A percentile compares a stretch with the other conserved stretches of the same genome.
phyloP scores from a whole-genome alignment of 2,113 vertebrate genomes.

The Myodes glareolus region DNA sequence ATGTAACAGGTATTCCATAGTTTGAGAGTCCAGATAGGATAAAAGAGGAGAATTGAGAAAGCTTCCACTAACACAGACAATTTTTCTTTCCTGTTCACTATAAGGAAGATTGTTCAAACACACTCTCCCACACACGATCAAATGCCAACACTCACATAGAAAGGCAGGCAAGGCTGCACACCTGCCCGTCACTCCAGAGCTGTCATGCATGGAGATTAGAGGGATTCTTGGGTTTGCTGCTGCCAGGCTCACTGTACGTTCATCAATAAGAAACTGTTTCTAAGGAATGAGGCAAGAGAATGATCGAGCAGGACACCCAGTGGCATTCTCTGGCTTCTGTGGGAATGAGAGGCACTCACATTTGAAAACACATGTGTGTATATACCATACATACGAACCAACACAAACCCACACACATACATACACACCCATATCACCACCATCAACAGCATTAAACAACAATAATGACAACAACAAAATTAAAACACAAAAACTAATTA shows the following conservation, averaged over 20 bases:
- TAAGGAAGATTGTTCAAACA: background rate
- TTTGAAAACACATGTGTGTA: background rate
- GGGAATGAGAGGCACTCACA: background rate
- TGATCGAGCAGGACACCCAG: background rate
- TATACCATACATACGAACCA: background rate
- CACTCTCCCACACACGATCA: background rate
- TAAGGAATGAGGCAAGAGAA: background rate
- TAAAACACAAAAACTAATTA: background rate
- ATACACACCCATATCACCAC: too few species aligned
- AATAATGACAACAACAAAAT: background rate
- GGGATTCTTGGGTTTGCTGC: background rate
- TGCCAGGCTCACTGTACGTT: background rate
- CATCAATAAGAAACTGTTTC: background rate
- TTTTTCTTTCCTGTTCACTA: background rate
- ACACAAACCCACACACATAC: background rate
- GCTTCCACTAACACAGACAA: background rate
- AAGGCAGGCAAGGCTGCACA: background rate
- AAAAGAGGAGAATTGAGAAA: background rate
- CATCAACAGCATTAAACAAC: background rate
- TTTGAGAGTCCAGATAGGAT: background rate
- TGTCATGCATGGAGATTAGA: background rate
- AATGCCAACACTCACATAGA: background rate
- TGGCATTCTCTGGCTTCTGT: background rate
- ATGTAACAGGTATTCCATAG: background rate
- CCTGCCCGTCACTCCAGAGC: background rate